Base-by-base conservation (phyloP, 2,888 invertebrate genomes). In the Cybosia mesomella region DNA sequence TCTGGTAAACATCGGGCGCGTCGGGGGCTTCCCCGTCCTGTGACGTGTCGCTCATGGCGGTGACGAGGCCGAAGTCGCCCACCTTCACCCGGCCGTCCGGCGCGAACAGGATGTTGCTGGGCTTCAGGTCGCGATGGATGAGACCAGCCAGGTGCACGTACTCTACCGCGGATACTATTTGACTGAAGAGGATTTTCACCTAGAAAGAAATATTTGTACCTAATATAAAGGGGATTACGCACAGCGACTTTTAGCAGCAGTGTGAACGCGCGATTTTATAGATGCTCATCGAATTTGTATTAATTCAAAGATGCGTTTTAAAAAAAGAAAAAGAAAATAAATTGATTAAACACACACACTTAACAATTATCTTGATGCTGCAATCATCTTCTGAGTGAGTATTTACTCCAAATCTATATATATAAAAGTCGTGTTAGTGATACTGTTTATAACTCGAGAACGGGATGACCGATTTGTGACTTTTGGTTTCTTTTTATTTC, bases 11-110 rank as follows among this genome's bases (percentile, higher is more conserved):
- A 7, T 93, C 89, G 1, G 85, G 67, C 0, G 81, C 76, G 0
- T 83, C 81, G 0, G 87, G 76, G 0, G 80, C 77, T 24, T 87
- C 89, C 0, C 86, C 87, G 22, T 90, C 91, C 18, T 84, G 86
- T 0, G 91, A 86, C 22, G 84, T 85, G 49, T 95, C 95, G 0
- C 80, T 84, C 96, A 98, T 97, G 28, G 97, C 97, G 7, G 99
- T 99, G 15, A 98, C 99, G n/a, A 99, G 96, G 0, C 99, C 99
- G 93, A 99, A 99, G 94, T 99, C 99, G 0, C 99, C 99, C 67
- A 99, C 98, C 95, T 99, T 99, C 11, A 99, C 97, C 3, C 88
- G 79, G 0, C 98, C 98, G 89, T 99, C 98, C 76, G 97, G 95
- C 0, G 98, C 98, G 91, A 99, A 99, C 92, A 99, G 98, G 39